Conservation (phyloP, 2,113 vertebrate species). For the Larimichthys polyactis region DNA sequence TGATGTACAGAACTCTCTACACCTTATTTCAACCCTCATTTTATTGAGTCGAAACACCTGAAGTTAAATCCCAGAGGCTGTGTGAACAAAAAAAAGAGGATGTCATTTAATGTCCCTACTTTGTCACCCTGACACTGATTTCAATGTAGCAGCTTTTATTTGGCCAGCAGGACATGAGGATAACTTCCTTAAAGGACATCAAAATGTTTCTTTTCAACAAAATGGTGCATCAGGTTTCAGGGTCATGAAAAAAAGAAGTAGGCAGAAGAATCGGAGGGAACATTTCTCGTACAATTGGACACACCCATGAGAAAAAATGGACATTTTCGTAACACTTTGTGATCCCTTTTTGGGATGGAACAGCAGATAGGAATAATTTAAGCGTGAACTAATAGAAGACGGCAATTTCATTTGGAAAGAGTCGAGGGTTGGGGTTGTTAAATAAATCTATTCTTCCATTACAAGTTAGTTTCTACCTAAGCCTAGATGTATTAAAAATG, state of each 20-base stretch:
- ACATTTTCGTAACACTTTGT: not conserved
- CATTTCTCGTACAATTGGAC: slow-evolving; percentile 6
- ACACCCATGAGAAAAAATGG: not conserved
- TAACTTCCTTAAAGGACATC: not conserved
- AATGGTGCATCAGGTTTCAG: not conserved
- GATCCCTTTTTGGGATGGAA: not conserved
- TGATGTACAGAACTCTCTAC: not conserved
- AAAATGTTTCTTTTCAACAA: not conserved
- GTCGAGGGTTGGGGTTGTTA: not conserved
- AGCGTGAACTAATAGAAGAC: not conserved
- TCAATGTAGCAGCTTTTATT: not conserved
- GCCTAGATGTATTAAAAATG: not conserved
- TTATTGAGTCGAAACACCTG: not conserved
- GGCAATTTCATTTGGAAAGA: not conserved
- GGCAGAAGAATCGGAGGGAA: not conserved
- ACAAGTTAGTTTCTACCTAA: not conserved
- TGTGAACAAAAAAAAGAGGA: not conserved
- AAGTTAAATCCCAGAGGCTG: not conserved
- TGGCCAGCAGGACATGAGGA: not conserved
- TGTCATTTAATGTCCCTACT: not conserved
- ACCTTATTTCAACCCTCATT: not conserved
- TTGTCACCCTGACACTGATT: not conserved
- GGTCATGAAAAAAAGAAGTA: not conserved
- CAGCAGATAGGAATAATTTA: not conserved
- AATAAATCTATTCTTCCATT: not conserved